These are phyloP conservation scores for Pseudopipra pipra DNA, from an alignment of 2,113 vertebrate genomes.

Conservation along the genomic window DNA sequence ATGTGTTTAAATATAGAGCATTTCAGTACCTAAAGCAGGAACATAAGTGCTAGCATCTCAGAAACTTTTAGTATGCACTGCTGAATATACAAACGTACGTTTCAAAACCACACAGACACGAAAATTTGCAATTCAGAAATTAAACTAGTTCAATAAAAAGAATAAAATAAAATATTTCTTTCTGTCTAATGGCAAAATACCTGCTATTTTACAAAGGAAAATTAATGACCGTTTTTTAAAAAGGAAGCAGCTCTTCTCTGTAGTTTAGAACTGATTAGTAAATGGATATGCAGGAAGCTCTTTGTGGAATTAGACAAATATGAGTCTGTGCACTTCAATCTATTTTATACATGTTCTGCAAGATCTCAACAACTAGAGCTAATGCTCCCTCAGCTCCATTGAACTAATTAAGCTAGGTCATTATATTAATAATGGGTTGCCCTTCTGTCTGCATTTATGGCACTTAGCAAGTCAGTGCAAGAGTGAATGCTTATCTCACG, in stretches of 20 bases:
- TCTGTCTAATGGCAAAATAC: neutral
- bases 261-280: slow-evolving; percentile 29
- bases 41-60: neutral
- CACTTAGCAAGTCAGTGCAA: slow-evolving; percentile 51
- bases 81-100: neutral
- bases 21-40: neutral
- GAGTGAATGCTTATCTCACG: neutral
- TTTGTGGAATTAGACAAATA: neutral
- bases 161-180: neutral
- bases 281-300: slow-evolving; percentile 20
- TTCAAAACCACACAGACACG: neutral
- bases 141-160: neutral
- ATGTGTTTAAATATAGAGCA: neutral
- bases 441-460: slow-evolving; percentile 43
- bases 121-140: slow-evolving; percentile 1
- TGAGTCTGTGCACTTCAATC: slow-evolving; percentile 32
- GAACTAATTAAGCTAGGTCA: slow-evolving; percentile 35
- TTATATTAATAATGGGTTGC: slow-evolving; percentile 53
- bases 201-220: slow-evolving; percentile 39
- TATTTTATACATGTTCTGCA: slow-evolving; percentile 26
- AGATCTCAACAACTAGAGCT: slow-evolving; percentile 21
- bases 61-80: neutral
- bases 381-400: slow-evolving; percentile 52
- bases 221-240: neutral
- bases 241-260: slow-evolving; percentile 8